These are phyloP conservation scores for Coilia nasus DNA, from an alignment of 2,797 vertebrate species.

Conservation along the genomic window DNA sequence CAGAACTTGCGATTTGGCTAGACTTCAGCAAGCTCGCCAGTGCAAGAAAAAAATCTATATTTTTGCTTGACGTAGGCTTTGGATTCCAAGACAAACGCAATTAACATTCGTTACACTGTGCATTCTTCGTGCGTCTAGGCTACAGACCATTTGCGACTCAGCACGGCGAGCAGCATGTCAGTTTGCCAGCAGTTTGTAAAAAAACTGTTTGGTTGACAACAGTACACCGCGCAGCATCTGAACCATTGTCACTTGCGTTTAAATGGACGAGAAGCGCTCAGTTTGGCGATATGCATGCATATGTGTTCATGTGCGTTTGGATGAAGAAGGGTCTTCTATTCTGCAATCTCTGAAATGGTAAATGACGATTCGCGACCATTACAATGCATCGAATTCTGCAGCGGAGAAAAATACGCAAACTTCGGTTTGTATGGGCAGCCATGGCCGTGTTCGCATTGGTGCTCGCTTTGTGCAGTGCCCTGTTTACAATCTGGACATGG, in stretches of 20 bases:
- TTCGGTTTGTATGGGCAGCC: constrained; percentile 76
- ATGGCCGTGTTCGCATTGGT: constrained; percentile 77
- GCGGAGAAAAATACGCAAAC: constrained; percentile 74
- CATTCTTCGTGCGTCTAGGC: constrained; percentile 16
- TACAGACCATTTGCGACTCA: constrained; percentile 4
- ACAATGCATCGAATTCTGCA: constrained; percentile 81
- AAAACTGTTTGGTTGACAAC: constrained; percentile 23
- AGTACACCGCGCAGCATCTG: constrained; percentile 17
- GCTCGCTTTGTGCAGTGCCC: constrained; percentile 78
- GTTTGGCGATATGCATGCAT: constrained; percentile 26
- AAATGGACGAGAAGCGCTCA: constrained; percentile 31
- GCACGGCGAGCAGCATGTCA: constrained; percentile 8
- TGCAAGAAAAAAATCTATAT: constrained; percentile 33
- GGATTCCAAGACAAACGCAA: constrained; percentile 21
- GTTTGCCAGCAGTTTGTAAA: constrained; percentile 16
- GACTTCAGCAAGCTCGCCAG: constrained; percentile 4
- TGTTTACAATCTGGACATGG: constrained; percentile 81
- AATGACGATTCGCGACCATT: constrained; percentile 41
- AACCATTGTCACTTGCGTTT: constrained; percentile 40
- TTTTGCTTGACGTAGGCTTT: constrained; percentile 31
- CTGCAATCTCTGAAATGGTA: constrained; percentile 44
- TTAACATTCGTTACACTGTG: constrained; percentile 8
- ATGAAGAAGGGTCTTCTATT: constrained; percentile 35
- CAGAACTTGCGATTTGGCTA: constrained; percentile 20
- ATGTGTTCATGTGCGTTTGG: constrained; percentile 44